Evolutionary conservation across 2,888 invertebrate genomes (phyloP).

Genomic region (Thymelicus lineola): DNA sequence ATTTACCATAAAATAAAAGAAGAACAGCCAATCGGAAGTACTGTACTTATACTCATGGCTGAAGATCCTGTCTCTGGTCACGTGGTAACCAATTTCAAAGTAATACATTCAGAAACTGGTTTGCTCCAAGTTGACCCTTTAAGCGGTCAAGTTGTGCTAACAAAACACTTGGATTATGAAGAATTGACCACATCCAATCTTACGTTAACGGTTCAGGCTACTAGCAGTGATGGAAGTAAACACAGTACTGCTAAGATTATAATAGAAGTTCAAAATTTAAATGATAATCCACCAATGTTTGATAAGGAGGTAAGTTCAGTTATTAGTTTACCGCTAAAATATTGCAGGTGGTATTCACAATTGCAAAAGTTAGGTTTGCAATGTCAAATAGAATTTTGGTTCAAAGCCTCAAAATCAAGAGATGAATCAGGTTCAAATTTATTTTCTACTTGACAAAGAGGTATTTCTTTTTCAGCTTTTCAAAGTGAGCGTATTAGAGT

Average conservation of each 20-base stretch:
- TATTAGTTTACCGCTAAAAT: neutral
- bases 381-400: too few species aligned
- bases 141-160: slow-evolving; percentile 90
- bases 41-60: slow-evolving; percentile 88
- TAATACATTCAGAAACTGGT: slow-evolving; percentile 83
- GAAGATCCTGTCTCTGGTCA: slow-evolving; percentile 89
- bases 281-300: slow-evolving; percentile 92
- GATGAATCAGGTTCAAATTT: too few species aligned
- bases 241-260: slow-evolving; percentile 88
- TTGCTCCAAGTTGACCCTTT: slow-evolving; percentile 86
- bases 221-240: slow-evolving; percentile 79
- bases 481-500: slow-evolving; percentile 89
- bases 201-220: slow-evolving; percentile 84
- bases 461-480: slow-evolving; percentile 79
- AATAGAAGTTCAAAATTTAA: slow-evolving; percentile 89
- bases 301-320: slow-evolving; percentile 80
- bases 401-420: too few species aligned
- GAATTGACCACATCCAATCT: slow-evolving; percentile 85
- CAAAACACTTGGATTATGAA: slow-evolving; percentile 92
- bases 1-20: slow-evolving; percentile 89
- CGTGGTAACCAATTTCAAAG: slow-evolving; percentile 85
- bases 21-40: slow-evolving; percentile 91
- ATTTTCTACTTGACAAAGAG: too few species aligned
- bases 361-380: too few species aligned
- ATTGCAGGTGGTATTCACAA: too few species aligned